Evolutionary conservation across 2,888 invertebrate species (phyloP), one percentile per base, ranked within the genome.

Genomic region (Marasmarcha lunaedactyla): DNA sequence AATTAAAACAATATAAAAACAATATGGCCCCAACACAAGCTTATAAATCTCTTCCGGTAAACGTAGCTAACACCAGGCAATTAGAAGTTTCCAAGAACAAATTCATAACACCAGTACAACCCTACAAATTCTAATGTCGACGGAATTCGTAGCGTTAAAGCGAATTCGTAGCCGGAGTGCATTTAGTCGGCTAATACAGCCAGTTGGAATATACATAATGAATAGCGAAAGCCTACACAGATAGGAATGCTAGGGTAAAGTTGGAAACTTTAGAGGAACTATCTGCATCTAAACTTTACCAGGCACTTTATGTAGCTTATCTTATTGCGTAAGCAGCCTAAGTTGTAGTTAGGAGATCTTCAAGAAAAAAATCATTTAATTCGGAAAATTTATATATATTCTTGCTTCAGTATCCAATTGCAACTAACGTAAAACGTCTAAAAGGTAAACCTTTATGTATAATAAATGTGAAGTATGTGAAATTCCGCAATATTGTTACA

Each of bases 141-240:
- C 52, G 45, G 55, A 50, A 54, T 55, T 59, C 58, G 57, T 62
- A 57, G 54, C 7, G 7, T 20, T 3, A 7, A 52, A 48, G 49
- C 55, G 63, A 76, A 30, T 2, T 30, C 9, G 2, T 73, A 71
- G 60, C 52, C 67, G 67, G 73, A 72, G 63, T 74, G 72, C 77
- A 78, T 77, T 77, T 71, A 66, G 64, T 51, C 57, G 66, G 52
- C 52, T 65, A 62, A 61, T 54, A 49, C 51, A 57, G 56, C 65
- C 57, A 65, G 63, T 68, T 48, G 48, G 71, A 70, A 76, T 77
- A 76, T 71, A 73, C 74, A 74, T 72, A 70, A 63, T 59, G 48
- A 51, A 52, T 51, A 52, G 53, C 55, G 54, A 49, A 50, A 52
- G 55, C 43, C 35, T 35, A 30, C 40, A 36, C 40, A 42, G 45